Conservation (phyloP, 2,888 invertebrate species). For the Lamproptera curius region DNA sequence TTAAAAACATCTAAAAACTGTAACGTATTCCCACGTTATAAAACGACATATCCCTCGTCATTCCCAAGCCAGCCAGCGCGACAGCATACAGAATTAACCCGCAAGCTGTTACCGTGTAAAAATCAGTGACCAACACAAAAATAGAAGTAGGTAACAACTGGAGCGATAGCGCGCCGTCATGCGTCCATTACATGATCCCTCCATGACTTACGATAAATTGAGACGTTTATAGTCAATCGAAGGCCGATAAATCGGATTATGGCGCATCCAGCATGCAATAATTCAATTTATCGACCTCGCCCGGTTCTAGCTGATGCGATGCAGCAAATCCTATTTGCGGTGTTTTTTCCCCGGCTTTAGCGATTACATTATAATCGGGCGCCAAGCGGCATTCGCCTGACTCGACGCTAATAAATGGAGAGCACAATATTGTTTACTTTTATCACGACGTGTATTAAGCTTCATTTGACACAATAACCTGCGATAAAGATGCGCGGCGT, state of each 20-base stretch:
- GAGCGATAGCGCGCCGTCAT: slow-evolving; percentile 15
- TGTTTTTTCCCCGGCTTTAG: slow-evolving; percentile 7
- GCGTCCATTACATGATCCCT: slow-evolving; percentile 11
- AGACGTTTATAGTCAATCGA: slow-evolving; percentile 17
- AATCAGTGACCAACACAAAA: slow-evolving; percentile 8
- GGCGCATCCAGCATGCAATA: slow-evolving; percentile 13
- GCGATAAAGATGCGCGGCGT: slow-evolving; percentile 53
- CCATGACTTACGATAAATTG: slow-evolving; percentile 11
- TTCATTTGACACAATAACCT: slow-evolving; percentile 69
- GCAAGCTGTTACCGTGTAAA: slow-evolving; percentile 2
- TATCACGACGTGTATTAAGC: slow-evolving; percentile 53
- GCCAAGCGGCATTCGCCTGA: slow-evolving; percentile 24
- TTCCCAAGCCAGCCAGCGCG: too few relatives aligned
- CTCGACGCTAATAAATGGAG: slow-evolving; percentile 25
- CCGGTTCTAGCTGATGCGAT: slow-evolving; percentile 7
- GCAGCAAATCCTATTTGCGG: slow-evolving; percentile 18
- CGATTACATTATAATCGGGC: slow-evolving; percentile 2
- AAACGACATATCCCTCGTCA: too few relatives aligned
- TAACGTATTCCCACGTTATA: too few relatives aligned
- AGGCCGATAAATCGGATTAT: slow-evolving; percentile 18
- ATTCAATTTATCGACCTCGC: slow-evolving; percentile 20
- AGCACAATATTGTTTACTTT: slow-evolving; percentile 38
- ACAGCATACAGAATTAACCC: background rate
- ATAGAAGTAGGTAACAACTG: slow-evolving; percentile 9
- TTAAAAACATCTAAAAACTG: too few relatives aligned